A percentile compares a stretch with the other conserved stretches of the same genome.
Conservation (phyloP, 2,113 vertebrate species). For the Seriola quinqueradiata region DNA sequence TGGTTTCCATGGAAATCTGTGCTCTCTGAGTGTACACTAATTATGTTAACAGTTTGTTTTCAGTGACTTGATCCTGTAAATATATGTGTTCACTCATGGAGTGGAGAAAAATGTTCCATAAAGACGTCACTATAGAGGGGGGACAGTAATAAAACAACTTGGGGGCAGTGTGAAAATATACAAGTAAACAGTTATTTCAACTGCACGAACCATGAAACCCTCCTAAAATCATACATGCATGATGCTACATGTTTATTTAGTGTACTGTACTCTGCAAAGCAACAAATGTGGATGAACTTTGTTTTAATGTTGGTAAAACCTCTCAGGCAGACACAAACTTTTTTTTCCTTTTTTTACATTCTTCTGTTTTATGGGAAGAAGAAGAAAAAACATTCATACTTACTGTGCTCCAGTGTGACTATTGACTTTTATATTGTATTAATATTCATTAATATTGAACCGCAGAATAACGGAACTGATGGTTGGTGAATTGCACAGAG, state of each 20-base stretch:
- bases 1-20: too few relatives aligned
- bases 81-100: too few relatives aligned
- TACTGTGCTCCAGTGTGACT: slow-evolving; percentile 36
- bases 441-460: background rate
- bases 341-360: background rate
- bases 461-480: background rate
- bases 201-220: too few relatives aligned
- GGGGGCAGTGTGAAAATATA: background rate
- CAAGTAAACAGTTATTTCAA: too few relatives aligned
- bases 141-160: background rate
- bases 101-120: too few relatives aligned
- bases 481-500: slow-evolving; percentile 24
- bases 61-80: background rate
- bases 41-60: background rate
- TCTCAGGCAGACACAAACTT: background rate
- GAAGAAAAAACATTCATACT: slow-evolving; percentile 11
- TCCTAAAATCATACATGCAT: slow-evolving; percentile 11
- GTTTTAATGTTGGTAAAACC: background rate
- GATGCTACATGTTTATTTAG: slow-evolving; percentile 29
- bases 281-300: background rate
- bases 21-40: background rate
- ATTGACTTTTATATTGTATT: background rate
- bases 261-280: background rate
- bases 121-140: background rate
- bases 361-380: background rate